A percentile compares a stretch with the other conserved stretches of the same genome.
These are phyloP conservation scores for Lathamus discolor DNA, from an alignment of 2,113 vertebrate species.

Conservation along the genomic window DNA sequence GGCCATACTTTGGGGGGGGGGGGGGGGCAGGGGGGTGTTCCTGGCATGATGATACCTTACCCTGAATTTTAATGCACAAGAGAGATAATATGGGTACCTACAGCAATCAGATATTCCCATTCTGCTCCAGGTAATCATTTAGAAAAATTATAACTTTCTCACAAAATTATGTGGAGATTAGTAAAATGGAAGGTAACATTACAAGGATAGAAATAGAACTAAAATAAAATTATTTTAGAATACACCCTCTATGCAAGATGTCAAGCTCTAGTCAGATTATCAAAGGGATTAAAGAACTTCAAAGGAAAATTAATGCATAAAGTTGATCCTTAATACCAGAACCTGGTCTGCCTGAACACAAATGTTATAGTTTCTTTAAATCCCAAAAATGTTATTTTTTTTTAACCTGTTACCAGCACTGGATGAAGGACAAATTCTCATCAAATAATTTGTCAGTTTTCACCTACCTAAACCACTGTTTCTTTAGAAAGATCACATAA, in stretches of 20 bases:
- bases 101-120: not conserved
- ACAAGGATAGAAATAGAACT: not conserved
- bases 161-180: not conserved
- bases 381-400: not conserved
- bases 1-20: not conserved
- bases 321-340: slow-evolving; percentile 24
- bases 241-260: not conserved
- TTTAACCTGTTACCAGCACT: not conserved
- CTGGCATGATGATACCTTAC: not conserved
- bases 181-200: not conserved
- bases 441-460: not conserved
- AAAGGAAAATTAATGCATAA: slow-evolving; percentile 56
- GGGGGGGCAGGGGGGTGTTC: accelerated
- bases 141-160: not conserved
- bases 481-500: slow-evolving; percentile 5
- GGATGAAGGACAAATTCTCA: not conserved
- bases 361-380: slow-evolving; percentile 5
- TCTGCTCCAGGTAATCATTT: not conserved
- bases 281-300: slow-evolving; percentile 60
- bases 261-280: slow-evolving; percentile 49
- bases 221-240: slow-evolving; percentile 17
- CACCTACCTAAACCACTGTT: not conserved
- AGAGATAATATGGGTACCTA: not conserved
- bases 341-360: slow-evolving; percentile 6
- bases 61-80: not conserved